Evolutionary conservation across 2,797 vertebrate species (phyloP).

Genomic region (Myripristis murdjan): DNA sequence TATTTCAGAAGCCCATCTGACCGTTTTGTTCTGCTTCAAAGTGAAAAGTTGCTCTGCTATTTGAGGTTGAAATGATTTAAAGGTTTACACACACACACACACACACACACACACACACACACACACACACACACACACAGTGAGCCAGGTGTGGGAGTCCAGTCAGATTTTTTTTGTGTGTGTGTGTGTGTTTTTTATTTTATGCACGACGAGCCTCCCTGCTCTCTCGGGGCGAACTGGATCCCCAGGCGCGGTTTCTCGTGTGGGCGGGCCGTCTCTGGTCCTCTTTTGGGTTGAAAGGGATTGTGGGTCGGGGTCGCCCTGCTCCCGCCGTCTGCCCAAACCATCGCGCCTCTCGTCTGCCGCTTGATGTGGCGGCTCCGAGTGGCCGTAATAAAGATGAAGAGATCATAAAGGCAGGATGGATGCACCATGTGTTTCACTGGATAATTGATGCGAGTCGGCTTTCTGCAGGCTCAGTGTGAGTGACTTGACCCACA

Average conservation of each 20-base stretch:
- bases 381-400: slow-evolving; percentile 66
- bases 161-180: too few relatives aligned
- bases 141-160: slow-evolving; percentile 67
- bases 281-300: slow-evolving; percentile 64
- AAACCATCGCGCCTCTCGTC: slow-evolving; percentile 56
- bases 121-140: too few relatives aligned
- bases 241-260: too few relatives aligned
- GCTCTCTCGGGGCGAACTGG: too few relatives aligned
- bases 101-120: too few relatives aligned
- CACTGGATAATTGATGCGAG: slow-evolving; percentile 37
- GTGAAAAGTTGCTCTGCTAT: neutral
- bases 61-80: slow-evolving; percentile 2
- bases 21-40: neutral
- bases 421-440: slow-evolving; percentile 74
- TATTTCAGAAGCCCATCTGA: neutral
- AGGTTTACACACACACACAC: neutral
- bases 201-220: too few relatives aligned
- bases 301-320: slow-evolving; percentile 60
- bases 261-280: slow-evolving; percentile 68
- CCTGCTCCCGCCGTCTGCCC: slow-evolving; percentile 57
- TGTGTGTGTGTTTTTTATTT: too few relatives aligned
- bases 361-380: slow-evolving; percentile 74
- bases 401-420: slow-evolving; percentile 69
- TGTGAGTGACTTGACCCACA: too few relatives aligned
- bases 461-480: too few relatives aligned